Evolutionary conservation across 2,797 vertebrate genomes (phyloP).

Genomic region (Tenualosa thibaudeaui): DNA sequence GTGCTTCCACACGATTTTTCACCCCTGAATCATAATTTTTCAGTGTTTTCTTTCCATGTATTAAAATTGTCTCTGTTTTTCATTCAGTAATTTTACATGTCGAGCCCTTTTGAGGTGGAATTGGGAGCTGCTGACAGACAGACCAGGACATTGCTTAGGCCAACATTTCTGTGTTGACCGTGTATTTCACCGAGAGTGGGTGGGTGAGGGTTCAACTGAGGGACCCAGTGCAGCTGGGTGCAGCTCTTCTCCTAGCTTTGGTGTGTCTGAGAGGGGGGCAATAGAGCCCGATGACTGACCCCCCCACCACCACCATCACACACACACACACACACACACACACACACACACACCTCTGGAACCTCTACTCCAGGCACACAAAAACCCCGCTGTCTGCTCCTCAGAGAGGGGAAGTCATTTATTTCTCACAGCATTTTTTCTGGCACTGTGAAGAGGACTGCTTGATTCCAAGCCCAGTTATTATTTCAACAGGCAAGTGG

Average conservation of each 20-base stretch:
- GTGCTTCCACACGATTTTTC: neutral
- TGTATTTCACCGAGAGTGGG: neutral
- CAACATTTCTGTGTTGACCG: neutral
- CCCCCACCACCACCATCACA: neutral
- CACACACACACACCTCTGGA: too few species aligned
- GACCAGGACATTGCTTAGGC: neutral
- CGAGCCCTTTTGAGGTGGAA: neutral
- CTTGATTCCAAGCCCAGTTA: neutral
- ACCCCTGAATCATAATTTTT: neutral
- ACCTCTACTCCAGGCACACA: neutral
- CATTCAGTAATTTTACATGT: neutral
- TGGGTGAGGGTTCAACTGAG: neutral
- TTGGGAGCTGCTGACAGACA: neutral
- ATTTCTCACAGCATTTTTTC: neutral
- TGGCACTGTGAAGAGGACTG: neutral
- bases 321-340: neutral
- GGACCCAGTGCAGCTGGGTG: neutral
- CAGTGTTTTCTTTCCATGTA: neutral
- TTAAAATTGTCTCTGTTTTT: neutral
- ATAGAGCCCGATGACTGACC: neutral
- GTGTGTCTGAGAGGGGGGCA: neutral
- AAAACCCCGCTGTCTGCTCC: slow-evolving; percentile 33
- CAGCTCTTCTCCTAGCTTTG: neutral
- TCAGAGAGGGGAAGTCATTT: neutral
- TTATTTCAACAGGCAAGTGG: slow-evolving; percentile 11